Base-by-base conservation (phyloP, 2,797 vertebrate species). In the Chaetodon trifasciatus region DNA sequence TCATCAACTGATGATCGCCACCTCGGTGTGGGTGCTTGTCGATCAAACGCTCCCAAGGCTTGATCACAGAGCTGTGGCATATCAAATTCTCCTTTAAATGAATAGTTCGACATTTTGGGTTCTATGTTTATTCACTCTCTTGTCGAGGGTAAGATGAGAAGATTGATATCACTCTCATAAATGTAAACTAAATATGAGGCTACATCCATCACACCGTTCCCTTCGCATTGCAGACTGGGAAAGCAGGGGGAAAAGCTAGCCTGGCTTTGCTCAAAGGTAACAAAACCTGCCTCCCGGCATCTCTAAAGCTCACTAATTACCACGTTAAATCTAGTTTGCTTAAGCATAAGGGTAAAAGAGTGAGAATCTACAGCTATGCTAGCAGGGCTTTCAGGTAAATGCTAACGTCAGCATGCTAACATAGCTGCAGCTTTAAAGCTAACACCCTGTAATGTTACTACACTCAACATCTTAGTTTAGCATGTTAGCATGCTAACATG, bases 1-100 rank as follows among this genome's bases (percentile, higher is more conserved):
- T 83, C 76, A 57, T 89, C 85, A 79, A 70, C 70, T 84, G 83
- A 85, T 65, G 78, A 64, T 76, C 53, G 50, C 55, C 81, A 74
- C 66, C 58, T 63, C 42, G 60, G 66, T 72, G 75, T 63, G 74
- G 65, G 71, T 58, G 73, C 81, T 55, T 75, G 74, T 69, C 70
- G 44, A 76, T 82, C 64, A 71, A 77, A 82, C 5, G 23, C 62
- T 55, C 21, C 71, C 49, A 63, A 55, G 49, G 62, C 55, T 47
- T 40, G 46, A 78, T 81, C 60, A 32, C 60, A 69, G 46, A 32
- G 52, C 53, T 44, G 68, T 24, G 69, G 75, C 11, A 35, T 69
- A 81, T 85, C 53, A 52, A 39, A 70, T 87, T 85, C 68, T 70
- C 44, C 35, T 66, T 53, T 72, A 49, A 83, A 77, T 50, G 24